A percentile compares a stretch with the other conserved stretches of the same genome.
Conservation (phyloP, 2,113 vertebrate species). For the Coptodon rendalli region DNA sequence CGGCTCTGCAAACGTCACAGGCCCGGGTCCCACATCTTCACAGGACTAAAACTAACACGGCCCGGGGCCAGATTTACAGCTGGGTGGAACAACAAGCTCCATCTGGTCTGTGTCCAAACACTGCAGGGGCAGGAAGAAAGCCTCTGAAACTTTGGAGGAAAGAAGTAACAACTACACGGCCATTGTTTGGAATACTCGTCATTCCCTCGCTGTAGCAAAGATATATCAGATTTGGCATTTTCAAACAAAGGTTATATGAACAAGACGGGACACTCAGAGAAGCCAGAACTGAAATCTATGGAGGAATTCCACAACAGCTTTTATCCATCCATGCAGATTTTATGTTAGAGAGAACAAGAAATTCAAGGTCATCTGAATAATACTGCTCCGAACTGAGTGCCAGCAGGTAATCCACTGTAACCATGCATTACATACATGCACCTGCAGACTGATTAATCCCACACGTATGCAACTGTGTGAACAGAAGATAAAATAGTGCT, state of each 20-base stretch:
- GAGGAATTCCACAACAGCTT: neutral
- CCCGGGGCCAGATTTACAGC: constrained; percentile 15
- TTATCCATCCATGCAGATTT: neutral
- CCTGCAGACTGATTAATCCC: neutral
- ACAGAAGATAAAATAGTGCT: neutral
- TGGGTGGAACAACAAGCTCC: constrained; percentile 31
- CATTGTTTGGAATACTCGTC: neutral
- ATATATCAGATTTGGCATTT: neutral
- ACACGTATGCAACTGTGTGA: neutral
- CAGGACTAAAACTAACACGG: constrained; percentile 4
- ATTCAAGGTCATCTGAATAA: neutral
- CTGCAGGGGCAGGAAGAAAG: neutral
- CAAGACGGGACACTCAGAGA: neutral
- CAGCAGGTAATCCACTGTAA: neutral
- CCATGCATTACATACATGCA: neutral
- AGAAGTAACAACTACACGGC: neutral
- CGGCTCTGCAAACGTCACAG: constrained; percentile 5
- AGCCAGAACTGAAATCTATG: neutral
- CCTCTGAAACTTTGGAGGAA: neutral
- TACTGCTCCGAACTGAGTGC: neutral
- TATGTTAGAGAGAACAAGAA: neutral
- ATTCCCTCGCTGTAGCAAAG: neutral
- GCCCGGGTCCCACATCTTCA: neutral
- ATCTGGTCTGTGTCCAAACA: constrained; percentile 9
- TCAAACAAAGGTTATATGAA: neutral